A percentile compares a stretch with the other conserved stretches of the same genome.
phyloP scores from a whole-genome alignment of 2,888 invertebrate species.

The Pseudoips prasinana region DNA sequence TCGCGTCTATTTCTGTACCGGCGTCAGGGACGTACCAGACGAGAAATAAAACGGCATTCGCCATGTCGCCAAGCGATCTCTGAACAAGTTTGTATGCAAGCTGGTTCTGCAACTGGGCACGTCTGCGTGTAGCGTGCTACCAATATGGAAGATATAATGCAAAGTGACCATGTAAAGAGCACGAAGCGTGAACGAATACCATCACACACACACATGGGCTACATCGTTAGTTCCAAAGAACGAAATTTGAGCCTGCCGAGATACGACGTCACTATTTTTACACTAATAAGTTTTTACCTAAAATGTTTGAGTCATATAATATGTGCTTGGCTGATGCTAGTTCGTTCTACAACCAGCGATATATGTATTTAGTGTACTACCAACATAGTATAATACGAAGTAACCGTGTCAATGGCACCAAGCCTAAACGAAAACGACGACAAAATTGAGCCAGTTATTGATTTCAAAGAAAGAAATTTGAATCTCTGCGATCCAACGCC shows the following conservation, averaged over 20 bases:
- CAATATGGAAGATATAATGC: slow-evolving; percentile 15
- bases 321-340: too few relatives aligned
- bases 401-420: too few relatives aligned
- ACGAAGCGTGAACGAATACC: slow-evolving; percentile 16
- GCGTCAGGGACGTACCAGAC: slow-evolving; percentile 35
- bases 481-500: too few relatives aligned
- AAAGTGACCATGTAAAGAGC: slow-evolving; percentile 29
- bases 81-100: slow-evolving; percentile 38
- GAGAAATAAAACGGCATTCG: slow-evolving; percentile 44
- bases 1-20: slow-evolving; percentile 43
- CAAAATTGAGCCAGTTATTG: too few relatives aligned
- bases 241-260: slow-evolving; percentile 20
- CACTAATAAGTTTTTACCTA: too few relatives aligned
- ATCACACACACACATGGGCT: slow-evolving; percentile 19
- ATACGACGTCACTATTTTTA: slow-evolving; percentile 17
- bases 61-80: slow-evolving; percentile 34
- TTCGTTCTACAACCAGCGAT: too few relatives aligned
- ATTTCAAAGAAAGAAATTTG: too few relatives aligned
- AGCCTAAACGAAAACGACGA: too few relatives aligned
- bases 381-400: too few relatives aligned
- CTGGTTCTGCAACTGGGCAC: slow-evolving; percentile 17
- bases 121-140: slow-evolving; percentile 17
- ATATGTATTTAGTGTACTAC: too few relatives aligned
- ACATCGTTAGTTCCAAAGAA: slow-evolving; percentile 19
- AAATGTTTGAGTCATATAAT: too few relatives aligned